Conservation (phyloP, 2,888 invertebrate species). For the Spilarctia lutea region DNA sequence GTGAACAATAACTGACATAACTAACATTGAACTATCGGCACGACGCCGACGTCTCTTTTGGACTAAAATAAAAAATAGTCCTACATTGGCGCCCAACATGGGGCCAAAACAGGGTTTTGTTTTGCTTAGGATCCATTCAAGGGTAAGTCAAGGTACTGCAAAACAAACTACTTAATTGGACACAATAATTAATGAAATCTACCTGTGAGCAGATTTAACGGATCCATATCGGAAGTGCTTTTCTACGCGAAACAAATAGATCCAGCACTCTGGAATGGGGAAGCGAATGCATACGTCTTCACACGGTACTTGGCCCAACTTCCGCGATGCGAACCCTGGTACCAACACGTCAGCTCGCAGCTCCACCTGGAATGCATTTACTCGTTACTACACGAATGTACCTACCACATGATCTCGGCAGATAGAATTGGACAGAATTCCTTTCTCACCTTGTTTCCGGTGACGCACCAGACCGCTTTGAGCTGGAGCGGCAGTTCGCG, state of each 20-base stretch:
- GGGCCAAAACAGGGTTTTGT: neutral
- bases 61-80: neutral
- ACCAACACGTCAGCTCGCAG: constrained; percentile 98
- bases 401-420: too few relatives aligned
- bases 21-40: neutral
- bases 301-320: constrained; percentile 98
- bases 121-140: neutral
- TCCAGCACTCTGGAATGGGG: constrained; percentile 99
- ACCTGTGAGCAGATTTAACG: constrained; percentile 96
- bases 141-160: neutral
- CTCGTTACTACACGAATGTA: neutral
- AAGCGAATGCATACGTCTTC: constrained; percentile 98
- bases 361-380: constrained; percentile 89
- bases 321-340: constrained; percentile 98
- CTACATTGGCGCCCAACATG: constrained; percentile 8
- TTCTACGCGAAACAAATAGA: constrained; percentile 99
- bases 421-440: neutral
- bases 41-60: neutral
- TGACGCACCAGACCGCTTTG: constrained; percentile 95
- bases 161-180: neutral
- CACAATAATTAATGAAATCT: neutral
- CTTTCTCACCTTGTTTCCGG: constrained; percentile 90
- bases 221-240: constrained; percentile 99
- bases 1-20: neutral
- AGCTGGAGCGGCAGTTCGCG: constrained; percentile 98